Percentiles rank a stretch among this genome's conserved stretches.
Conservation (phyloP, 2,888 invertebrate species). For the Aphidoletes aphidimyza region DNA sequence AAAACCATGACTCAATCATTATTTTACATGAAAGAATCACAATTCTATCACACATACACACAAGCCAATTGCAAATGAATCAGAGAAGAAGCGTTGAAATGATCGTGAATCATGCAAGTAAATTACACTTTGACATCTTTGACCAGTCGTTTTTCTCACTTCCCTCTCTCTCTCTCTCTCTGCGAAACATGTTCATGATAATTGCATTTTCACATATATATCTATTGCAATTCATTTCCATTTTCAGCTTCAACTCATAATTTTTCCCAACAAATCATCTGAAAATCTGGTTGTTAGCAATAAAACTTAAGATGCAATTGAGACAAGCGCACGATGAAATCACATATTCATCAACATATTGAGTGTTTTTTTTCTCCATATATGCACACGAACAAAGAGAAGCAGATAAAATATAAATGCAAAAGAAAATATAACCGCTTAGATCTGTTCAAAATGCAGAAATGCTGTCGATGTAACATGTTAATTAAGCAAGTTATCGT, state of each 20-base stretch:
- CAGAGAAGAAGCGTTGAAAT: background rate
- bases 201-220: background rate
- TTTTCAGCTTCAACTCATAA: too few relatives aligned
- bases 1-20: slow-evolving; percentile 23
- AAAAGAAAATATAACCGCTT: too few relatives aligned
- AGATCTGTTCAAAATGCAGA: background rate
- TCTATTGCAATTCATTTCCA: too few relatives aligned
- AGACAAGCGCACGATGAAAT: background rate
- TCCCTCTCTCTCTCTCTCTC: background rate
- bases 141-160: background rate
- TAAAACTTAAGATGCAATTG: background rate
- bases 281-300: background rate
- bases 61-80: background rate
- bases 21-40: background rate
- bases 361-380: too few relatives aligned
- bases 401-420: too few relatives aligned
- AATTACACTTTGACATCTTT: slow-evolving; percentile 26
- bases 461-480: slow-evolving; percentile 13
- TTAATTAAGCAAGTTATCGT: slow-evolving; percentile 38
- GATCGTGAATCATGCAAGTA: background rate
- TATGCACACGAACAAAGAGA: too few relatives aligned
- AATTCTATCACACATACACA: background rate
- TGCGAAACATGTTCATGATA: background rate
- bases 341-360: background rate
- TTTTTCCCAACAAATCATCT: background rate